A percentile compares a stretch with the other conserved stretches of the same genome.
Conservation (phyloP, 2,113 vertebrate species). For the Chaetura pelagica region DNA sequence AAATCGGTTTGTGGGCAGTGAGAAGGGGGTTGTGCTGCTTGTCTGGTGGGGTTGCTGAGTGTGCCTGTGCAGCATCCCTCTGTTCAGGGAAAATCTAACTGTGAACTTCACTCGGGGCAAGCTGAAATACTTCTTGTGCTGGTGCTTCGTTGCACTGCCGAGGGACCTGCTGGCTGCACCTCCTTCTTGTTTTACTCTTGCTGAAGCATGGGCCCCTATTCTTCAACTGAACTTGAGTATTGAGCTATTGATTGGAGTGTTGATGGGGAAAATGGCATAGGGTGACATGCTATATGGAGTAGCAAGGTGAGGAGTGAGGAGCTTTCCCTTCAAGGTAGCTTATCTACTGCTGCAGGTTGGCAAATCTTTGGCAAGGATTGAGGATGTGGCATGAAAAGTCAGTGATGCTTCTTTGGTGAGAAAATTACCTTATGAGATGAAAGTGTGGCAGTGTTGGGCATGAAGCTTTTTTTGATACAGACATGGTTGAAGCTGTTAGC, state of each 20-base stretch:
- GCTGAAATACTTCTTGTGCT: neutral
- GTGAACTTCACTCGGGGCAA: accelerated
- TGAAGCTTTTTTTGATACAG: neutral
- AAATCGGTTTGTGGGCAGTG: neutral
- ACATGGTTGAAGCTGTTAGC: neutral
- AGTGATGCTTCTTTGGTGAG: neutral
- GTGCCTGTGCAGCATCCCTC: neutral
- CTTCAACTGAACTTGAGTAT: neutral
- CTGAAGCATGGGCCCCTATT: neutral
- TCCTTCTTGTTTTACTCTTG: neutral
- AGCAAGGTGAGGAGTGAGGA: neutral
- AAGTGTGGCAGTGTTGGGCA: neutral
- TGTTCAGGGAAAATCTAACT: accelerated
- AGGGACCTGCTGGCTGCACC: neutral
- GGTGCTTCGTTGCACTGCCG: neutral
- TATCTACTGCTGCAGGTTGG: neutral
- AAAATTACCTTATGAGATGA: neutral
- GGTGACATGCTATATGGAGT: neutral
- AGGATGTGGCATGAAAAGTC: neutral
- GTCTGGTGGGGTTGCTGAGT: neutral
- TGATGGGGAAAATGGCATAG: neutral
- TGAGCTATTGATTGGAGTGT: accelerated
- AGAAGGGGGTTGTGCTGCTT: neutral
- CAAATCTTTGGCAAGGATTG: neutral
- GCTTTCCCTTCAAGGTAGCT: neutral